Base-by-base conservation (phyloP, 2,113 vertebrate genomes). In the Hiodon tergisus region DNA sequence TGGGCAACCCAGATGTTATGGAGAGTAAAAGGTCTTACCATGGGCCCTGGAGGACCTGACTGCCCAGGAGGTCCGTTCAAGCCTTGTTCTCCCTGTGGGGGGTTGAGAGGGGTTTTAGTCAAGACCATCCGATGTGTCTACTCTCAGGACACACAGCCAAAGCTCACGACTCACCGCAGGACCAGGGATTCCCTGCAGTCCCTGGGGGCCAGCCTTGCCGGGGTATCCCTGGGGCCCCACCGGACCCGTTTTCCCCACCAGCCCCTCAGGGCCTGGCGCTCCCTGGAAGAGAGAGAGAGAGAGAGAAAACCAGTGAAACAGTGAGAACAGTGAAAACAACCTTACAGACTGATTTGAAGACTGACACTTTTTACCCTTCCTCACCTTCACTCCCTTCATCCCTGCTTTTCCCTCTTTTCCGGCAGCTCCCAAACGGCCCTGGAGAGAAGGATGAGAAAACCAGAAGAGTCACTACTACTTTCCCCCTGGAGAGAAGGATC, bases 341-440 rank as follows among this genome's bases (percentile, higher is more conserved):
- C 31, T 31, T 31, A 31, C 31, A 31, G 31, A 31, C 31, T 31
- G 31, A 31, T 31, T 31, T 31, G 31, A 31, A 31, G 31, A 31
- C 31, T 31, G 31, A 31, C 31, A 31, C 31, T 54, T 9, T 71
- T 13, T 2, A 50, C 11, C 6, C 70, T 57, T n/a, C 57, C 84
- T 83, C 81, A 97, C 96, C 91, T 95, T 97, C 68, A 81, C 76
- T 52, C 96, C 96, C 68, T 95, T 96, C 79, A 89, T 90, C 2
- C 96, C 96, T 81, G 94, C 90, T 76, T 87, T 93, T 54, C 96
- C 96, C 83, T 96, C 94, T 59, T 73, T 91, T 68, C 95, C 96
- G 53, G 75, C 68, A 16, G 80, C 82, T 67, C 95, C 94, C 0
- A 86, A 2, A 55, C 91, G 90, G 51, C 95, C 95, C 95, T 97